These are phyloP conservation scores for Nycteola revayana DNA, from an alignment of 2,888 invertebrate species.

Conservation along the genomic window DNA sequence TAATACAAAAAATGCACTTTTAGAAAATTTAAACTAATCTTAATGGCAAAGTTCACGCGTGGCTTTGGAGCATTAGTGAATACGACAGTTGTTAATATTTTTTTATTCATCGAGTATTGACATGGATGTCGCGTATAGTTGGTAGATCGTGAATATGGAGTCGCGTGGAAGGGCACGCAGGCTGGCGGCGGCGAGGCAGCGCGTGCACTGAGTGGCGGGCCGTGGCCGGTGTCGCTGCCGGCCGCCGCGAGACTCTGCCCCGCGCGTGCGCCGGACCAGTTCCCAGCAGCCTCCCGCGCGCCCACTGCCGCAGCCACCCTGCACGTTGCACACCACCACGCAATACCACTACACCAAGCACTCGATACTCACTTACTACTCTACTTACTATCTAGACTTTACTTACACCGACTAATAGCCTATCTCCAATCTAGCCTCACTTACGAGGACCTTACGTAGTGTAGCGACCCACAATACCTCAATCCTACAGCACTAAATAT, in stretches of 20 bases:
- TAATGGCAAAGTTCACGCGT: constrained; percentile 41
- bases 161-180: constrained; percentile 52
- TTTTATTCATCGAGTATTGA: constrained; percentile 9
- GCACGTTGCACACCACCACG: constrained; percentile 27
- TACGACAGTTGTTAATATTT: constrained; percentile 31
- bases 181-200: constrained; percentile 70
- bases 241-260: constrained; percentile 58
- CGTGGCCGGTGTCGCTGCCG: constrained; percentile 49
- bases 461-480: not conserved
- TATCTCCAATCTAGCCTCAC: no score
- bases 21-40: constrained; percentile 42
- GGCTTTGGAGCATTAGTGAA: constrained; percentile 37
- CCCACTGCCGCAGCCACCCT: constrained; percentile 20
- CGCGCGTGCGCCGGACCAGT: constrained; percentile 76
- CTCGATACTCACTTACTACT: constrained; percentile 9
- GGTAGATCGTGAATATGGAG: constrained; percentile 31
- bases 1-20: constrained; percentile 50
- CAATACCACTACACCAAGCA: constrained; percentile 15
- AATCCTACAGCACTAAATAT: constrained; percentile 19
- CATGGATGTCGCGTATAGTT: constrained; percentile 12
- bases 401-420: no score
- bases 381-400: no score
- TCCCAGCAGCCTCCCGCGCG: constrained; percentile 61
- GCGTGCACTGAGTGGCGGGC: constrained; percentile 70
- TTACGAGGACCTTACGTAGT: no score